Conservation (phyloP, 2,113 vertebrate genomes). For the Porphyrio hochstetteri region DNA sequence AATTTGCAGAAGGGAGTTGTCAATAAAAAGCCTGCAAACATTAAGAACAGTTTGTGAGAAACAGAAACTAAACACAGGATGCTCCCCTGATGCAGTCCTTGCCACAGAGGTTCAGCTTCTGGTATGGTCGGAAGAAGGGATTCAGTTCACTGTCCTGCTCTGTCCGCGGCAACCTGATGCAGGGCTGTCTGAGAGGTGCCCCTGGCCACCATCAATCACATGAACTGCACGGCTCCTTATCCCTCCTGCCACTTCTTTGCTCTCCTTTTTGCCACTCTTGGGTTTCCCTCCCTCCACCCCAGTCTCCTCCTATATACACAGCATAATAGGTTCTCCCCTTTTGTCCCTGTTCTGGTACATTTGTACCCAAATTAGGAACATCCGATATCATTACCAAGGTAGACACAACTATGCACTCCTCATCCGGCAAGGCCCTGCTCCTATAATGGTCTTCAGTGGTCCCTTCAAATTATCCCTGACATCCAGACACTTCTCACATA, state of each 20-base stretch:
- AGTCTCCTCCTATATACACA: neutral
- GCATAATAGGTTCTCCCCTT: neutral
- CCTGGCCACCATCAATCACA: neutral
- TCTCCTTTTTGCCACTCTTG: neutral
- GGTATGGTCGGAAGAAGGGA: neutral
- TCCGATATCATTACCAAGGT: neutral
- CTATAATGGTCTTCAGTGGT: neutral
- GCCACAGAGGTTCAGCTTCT: neutral
- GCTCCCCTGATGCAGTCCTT: neutral
- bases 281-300: neutral
- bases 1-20: neutral
- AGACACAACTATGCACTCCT: neutral
- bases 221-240: neutral
- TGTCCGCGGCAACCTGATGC: fast-evolving
- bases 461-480: neutral
- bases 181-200: neutral
- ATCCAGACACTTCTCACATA: neutral
- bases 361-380: neutral
- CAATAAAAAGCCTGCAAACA: neutral
- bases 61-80: neutral
- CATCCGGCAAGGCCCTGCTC: neutral
- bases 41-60: neutral
- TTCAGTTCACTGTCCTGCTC: neutral
- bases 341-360: neutral
- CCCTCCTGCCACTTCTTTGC: neutral